Base-by-base conservation (phyloP, 2,113 vertebrate genomes). In the Ptilorrhoa leucosticta region DNA sequence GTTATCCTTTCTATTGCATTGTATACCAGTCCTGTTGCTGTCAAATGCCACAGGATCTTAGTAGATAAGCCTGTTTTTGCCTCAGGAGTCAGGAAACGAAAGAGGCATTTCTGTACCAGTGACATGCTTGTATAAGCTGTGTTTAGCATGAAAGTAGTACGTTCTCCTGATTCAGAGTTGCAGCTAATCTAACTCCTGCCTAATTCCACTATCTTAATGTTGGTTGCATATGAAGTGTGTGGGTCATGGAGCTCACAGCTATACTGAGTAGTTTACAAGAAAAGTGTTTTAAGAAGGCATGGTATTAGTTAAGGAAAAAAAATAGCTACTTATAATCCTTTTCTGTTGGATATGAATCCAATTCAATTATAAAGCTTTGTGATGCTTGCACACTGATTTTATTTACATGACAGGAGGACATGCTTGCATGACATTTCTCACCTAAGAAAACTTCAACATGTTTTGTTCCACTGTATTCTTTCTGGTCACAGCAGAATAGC, bases 321-420 rank as follows among this genome's bases (percentile, higher is more conserved):
- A 48, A 24, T 4, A 5, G 0, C 10, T 4, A 2, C 9, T 19
- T n/a, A 6, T 6, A 16, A 10, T 58, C 1, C 21, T 81, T 70
- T 94, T 63, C 69, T 66, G 6, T 73, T 91, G 33, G 10, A 26
- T 87, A 8, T 51, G 60, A 73, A 77, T 72, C 33, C 31, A 40
- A 2, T 79, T 75, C 47, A 73, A 9, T 90, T 57, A 33, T 22
- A 57, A 28, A 40, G 30, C 42, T 91, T 75, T 82, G 15, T 66
- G 33, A 11, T 70, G 56, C n/a, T 47, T 83, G 33, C 19, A 23
- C 20, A 5, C 7, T 37, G 15, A 10, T 83, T 80, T 83, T 72
- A 27, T 42, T 64, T 64, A 10, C 35, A 9, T 30, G 21, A 12
- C 42, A 11, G 30, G 50, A 81, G 75, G 22, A 39, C 3, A 2